Evolutionary conservation across 2,888 invertebrate species (phyloP), one percentile per base, ranked within the genome.

Genomic region (Metalampra italica): DNA sequence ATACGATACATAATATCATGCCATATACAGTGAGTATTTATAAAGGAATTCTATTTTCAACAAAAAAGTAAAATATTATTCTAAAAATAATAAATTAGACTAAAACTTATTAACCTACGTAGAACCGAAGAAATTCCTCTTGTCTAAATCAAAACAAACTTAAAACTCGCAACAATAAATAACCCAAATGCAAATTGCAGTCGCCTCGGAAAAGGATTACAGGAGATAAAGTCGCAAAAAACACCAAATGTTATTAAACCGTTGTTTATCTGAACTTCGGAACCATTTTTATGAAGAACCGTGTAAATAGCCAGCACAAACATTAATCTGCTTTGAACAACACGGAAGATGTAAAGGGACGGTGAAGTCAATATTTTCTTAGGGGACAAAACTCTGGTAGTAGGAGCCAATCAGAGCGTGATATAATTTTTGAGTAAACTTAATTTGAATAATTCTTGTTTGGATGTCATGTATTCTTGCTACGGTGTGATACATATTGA

Each of bases 281-380:
- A 69, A 77, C 78, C 76, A 82, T 88, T 88, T 89, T 89, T 88
- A 89, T 89, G 86, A 88, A 85, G 83, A 79, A 80, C 81, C 68
- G 80, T 73, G 78, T 73, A 89, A 89, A 89, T 84, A 88, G 65
- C 63, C 71, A 68, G 78, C 66, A 82, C 84, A 88, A 89, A 88
- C 88, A 89, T 86, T 88, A 88, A 88, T 88, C 89, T 87, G 79
- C 82, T 85, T 82, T 80, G 84, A 81, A 84, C 82, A 86, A 83
- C 86, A 78, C 76, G 63, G 62, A 78, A 81, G 82, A 87, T 82
- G 82, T 83, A 85, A 82, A 82, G 86, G 84, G 84, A 78, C 79
- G 67, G 56, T 57, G 52, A 59, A 67, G 79, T 78, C 78, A 88
- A 88, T 88, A 83, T 89, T 89, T 68, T 82, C 72, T 79, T 83